Evolutionary conservation across 2,113 vertebrate genomes (phyloP), one percentile per base, ranked within the genome.

Genomic region (Neolamprologus toae): DNA sequence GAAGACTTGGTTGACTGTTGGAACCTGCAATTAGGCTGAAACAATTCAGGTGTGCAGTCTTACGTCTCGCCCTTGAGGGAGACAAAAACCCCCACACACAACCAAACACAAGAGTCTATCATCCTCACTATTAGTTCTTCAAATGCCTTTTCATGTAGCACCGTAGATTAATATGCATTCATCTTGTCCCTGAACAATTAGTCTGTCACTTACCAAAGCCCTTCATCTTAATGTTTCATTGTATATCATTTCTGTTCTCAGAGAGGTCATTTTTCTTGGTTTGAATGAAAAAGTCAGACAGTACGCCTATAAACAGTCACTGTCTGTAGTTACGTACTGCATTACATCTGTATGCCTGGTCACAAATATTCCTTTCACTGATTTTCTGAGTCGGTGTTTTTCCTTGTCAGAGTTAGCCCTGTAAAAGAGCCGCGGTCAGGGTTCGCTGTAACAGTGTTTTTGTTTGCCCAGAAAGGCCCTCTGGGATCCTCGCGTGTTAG

Each of bases 11-110:
- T 85, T 90, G 88, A 92, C 81, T 84, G 88, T 86, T 78, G 86
- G 81, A 87, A 90, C 61, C 90, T 86, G 79, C 84, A 95, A 91
- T 92, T 93, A 85, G 81, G 90, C 57, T 88, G 33, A 81, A 85
- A 80, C 78, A 81, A 51, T 86, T 92, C 86, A 93, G 90, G 82
- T 93, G 90, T 88, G 76, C 57, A 68, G 83, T 93, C 78, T 89
- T 86, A 42, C 40, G 76, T 86, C 63, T 91, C 31, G 19, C 51
- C 84, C 91, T 93, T 87, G 87, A 90, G 89, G 89, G 59, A 81
- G 83, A 81, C 85, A 9, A 81, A 40, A 23, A 80, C 5, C 0
- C 5, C 7, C 23, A 23, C 7, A 51, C 45, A 35, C 81, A 90
- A 86, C 85, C 73, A 86, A 76, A 73, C 54, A 54, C 71, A 13